A percentile compares a stretch with the other conserved stretches of the same genome.
Evolutionary conservation across 2,888 invertebrate species (phyloP).

Genomic region (Limnephilus marmoratus): DNA sequence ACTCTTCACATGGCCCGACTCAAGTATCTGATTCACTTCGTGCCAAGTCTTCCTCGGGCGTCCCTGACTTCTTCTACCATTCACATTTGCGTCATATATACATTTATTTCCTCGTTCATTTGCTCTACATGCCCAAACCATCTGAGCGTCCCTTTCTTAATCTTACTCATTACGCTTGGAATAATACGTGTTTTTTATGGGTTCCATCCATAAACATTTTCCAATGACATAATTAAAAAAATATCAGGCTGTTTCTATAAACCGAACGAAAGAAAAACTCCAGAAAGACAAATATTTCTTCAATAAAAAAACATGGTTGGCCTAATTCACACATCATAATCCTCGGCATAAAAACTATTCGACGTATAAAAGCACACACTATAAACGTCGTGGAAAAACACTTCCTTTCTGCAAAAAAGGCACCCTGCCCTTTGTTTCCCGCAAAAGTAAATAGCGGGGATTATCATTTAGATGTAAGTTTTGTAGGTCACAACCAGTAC

Average conservation of each 20-base stretch:
- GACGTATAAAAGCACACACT: background rate
- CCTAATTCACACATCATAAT: background rate
- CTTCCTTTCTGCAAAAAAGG: background rate
- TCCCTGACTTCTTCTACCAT: too few relatives aligned
- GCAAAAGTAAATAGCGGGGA: conserved; percentile 3
- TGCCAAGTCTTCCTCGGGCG: too few relatives aligned
- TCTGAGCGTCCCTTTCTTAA: too few relatives aligned
- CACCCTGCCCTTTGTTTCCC: conserved; percentile 15
- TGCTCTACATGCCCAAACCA: too few relatives aligned
- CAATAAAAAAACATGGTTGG: background rate
- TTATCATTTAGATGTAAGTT: conserved; percentile 37
- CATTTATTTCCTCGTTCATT: too few relatives aligned
- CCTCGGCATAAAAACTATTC: background rate
- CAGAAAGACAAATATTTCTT: background rate
- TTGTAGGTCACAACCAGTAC: background rate
- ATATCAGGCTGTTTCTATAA: background rate
- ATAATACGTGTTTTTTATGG: too few relatives aligned
- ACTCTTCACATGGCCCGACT: too few relatives aligned
- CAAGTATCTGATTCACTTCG: too few relatives aligned
- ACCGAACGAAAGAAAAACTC: background rate
- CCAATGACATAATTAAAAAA: background rate
- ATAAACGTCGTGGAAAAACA: background rate
- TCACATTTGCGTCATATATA: too few relatives aligned
- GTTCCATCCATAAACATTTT: too few relatives aligned
- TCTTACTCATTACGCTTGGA: too few relatives aligned